Conservation (phyloP, 2,888 invertebrate genomes). For the Parnassius apollo region DNA sequence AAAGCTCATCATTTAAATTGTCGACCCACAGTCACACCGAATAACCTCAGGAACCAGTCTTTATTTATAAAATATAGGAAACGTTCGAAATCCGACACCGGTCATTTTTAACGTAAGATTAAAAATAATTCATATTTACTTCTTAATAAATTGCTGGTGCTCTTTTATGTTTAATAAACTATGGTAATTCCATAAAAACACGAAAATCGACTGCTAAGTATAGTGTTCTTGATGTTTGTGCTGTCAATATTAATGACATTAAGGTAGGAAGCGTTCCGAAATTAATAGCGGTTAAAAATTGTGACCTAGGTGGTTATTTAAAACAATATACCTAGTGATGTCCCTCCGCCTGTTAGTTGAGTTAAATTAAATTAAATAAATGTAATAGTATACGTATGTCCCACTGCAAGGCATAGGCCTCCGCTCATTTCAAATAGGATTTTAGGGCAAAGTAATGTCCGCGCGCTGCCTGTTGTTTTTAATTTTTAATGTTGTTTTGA, state of each 20-base stretch:
- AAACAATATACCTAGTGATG: too few relatives aligned
- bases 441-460: too few relatives aligned
- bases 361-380: too few relatives aligned
- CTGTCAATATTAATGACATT: slow-evolving; percentile 18
- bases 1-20: slow-evolving; percentile 16
- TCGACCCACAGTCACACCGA: slow-evolving; percentile 16
- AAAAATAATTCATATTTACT: slow-evolving; percentile 22
- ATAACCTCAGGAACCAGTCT: slow-evolving; percentile 23
- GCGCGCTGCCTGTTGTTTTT: too few relatives aligned
- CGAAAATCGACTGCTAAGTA: neutral
- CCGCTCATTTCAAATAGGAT: too few relatives aligned
- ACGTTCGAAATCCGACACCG: slow-evolving; percentile 24
- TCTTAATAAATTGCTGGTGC: slow-evolving; percentile 15
- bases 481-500: too few relatives aligned
- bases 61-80: slow-evolving; percentile 23
- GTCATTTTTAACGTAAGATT: slow-evolving; percentile 22
- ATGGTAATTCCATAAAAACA: slow-evolving; percentile 14
- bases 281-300: slow-evolving; percentile 12
- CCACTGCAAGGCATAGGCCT: too few relatives aligned
- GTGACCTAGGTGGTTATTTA: neutral
- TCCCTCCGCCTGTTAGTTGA: too few relatives aligned
- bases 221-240: slow-evolving; percentile 18
- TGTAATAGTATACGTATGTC: too few relatives aligned
- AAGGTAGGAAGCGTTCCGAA: slow-evolving; percentile 18
- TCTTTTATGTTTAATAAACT: slow-evolving; percentile 21